Base-by-base conservation (phyloP, 2,113 vertebrate species). In the Phasianus colchicus region DNA sequence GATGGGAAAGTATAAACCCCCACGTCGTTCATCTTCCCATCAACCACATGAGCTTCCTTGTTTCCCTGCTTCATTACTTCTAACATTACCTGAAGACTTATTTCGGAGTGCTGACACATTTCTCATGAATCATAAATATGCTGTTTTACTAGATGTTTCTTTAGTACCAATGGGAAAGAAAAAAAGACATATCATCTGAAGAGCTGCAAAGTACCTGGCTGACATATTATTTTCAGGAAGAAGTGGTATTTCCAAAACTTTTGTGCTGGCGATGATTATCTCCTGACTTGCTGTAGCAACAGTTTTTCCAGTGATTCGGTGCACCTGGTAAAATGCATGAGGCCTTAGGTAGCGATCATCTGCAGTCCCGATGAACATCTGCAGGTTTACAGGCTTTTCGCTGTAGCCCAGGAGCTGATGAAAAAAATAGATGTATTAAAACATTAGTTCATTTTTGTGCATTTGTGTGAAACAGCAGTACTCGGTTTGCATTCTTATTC, bases 331-430 rank as follows among this genome's bases (percentile, higher is more conserved):
- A 98, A 99, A 99, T 6, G 99, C 99, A 20, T 99, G 99, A 61
- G 99, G 99, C 92, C 99, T 98, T 88, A 99, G 96, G 97, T 99
- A 99, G 63, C 99, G 99, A 96, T 99, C 99, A 71, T 99, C 99
- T 54, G 99, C 99, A 5, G 99, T 99, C 61, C 99, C 99, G 7
- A 99, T 99, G 98, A 99, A 99, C 99, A 99, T 99, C 91, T 99
- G 99, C 45, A 99, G 97, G 97, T 99, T 99, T 96, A 99, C 96
- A 5, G 99, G 98, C 96, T 99, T 99, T 94, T 99, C 99, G 9
- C 77, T 99, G 97, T 99, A 99, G 96, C 99, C 99, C 93, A 98
- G 96, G 90, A 99, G 99, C 99, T 99, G 98, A 93, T 79, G 91
- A 29, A 58, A 58, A 77, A 85, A 50, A 81, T 16, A 34, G 40